phyloP scores from a whole-genome alignment of 2,797 vertebrate genomes.

The Limnodromus scolopaceus region DNA sequence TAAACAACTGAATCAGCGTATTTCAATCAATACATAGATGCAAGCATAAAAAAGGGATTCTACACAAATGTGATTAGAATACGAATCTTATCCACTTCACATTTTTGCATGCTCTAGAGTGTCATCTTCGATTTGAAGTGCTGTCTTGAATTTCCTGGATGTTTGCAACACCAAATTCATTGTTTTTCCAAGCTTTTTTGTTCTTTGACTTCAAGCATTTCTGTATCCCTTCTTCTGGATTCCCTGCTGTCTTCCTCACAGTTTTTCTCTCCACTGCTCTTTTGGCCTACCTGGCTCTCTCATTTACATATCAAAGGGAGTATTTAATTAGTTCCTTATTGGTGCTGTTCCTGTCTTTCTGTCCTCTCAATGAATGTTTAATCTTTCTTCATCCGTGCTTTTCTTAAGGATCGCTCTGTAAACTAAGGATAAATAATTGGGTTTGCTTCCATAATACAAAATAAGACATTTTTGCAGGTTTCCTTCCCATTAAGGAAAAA shows the following conservation, averaged over 20 bases:
- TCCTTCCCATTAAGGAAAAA: background rate
- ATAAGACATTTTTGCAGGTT: background rate
- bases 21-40: background rate
- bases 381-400: background rate
- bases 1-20: background rate
- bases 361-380: background rate
- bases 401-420: background rate
- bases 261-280: background rate
- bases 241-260: background rate
- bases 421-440: background rate
- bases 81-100: background rate
- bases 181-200: background rate
- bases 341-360: background rate
- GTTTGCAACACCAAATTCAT: background rate
- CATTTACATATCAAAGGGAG: slow-evolving; percentile 12
- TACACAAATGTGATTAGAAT: background rate
- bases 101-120: background rate
- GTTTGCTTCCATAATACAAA: background rate
- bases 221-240: background rate
- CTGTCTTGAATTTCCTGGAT: background rate
- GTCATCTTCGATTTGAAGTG: background rate
- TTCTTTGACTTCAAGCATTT: background rate
- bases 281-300: background rate
- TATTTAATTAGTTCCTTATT: slow-evolving; percentile 16
- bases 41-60: background rate